Evolutionary conservation across 2,797 vertebrate genomes (phyloP).

Genomic region (Macrochelys suwanniensis): DNA sequence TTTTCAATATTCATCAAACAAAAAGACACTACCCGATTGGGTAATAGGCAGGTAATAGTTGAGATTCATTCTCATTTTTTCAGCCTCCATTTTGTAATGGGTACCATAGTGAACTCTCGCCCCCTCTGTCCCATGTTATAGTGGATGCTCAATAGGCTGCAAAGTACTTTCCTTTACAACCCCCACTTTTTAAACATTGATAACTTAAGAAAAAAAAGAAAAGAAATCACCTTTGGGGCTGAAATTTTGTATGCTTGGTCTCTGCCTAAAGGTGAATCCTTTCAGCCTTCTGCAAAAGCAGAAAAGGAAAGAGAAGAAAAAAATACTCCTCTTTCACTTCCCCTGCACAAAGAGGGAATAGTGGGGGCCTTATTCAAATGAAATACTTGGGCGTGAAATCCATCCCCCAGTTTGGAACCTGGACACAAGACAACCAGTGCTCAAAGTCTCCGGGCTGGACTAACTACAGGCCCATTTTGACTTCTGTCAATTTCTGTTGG

Average conservation of each 20-base stretch:
- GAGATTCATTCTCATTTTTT: not conserved
- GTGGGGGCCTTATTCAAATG: not conserved
- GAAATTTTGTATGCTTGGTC: not conserved
- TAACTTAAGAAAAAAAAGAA: not conserved
- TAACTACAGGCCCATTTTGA: constrained; percentile 19
- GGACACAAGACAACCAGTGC: not conserved
- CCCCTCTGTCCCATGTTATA: not conserved
- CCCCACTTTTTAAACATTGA: not conserved
- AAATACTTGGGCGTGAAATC: not conserved
- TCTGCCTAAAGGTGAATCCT: not conserved
- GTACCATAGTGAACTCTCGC: not conserved
- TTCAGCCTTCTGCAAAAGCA: not conserved
- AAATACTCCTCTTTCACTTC: not conserved
- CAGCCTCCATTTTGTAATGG: not conserved
- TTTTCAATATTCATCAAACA: not conserved
- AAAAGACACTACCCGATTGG: not conserved
- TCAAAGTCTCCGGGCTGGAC: constrained; percentile 23
- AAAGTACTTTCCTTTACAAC: not conserved
- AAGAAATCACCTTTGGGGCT: not conserved
- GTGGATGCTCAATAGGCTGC: not conserved
- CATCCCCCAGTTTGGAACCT: not conserved
- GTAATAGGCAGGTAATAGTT: not conserved
- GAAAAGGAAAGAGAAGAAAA: not conserved
- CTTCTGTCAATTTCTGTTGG: not conserved
- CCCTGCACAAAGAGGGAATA: not conserved